Conservation (phyloP, 2,888 invertebrate species). For the Acronicta psi region DNA sequence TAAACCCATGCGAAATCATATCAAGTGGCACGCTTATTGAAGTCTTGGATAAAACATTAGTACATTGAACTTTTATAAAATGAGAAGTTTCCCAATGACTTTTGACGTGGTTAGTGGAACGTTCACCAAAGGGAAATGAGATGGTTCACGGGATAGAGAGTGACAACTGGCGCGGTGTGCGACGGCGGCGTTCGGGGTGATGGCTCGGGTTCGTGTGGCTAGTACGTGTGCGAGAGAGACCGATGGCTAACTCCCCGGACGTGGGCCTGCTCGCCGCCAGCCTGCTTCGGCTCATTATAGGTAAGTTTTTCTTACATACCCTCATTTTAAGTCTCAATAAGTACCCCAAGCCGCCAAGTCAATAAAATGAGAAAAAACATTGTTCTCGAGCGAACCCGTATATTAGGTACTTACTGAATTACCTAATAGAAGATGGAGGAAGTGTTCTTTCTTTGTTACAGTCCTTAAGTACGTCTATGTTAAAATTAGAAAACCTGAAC, state of each 20-base stretch:
- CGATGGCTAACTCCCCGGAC: constrained; percentile 90
- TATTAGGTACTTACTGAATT: too few species aligned
- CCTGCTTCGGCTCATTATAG: constrained; percentile 90
- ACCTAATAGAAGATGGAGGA: too few species aligned
- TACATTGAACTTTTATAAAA: constrained; percentile 12
- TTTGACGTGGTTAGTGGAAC: constrained; percentile 15
- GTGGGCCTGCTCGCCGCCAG: constrained; percentile 89
- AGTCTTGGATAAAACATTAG: background rate
- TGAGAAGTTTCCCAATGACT: constrained; percentile 14
- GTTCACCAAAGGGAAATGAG: constrained; percentile 15
- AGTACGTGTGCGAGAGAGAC: constrained; percentile 75
- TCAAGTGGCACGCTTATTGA: background rate
- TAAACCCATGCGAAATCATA: background rate
- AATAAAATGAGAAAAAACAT: too few species aligned
- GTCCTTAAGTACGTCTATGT: too few species aligned
- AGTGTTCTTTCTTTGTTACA: too few species aligned
- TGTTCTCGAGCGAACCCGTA: too few species aligned
- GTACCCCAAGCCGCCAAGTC: too few species aligned
- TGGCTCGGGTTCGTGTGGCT: constrained; percentile 75
- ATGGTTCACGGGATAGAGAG: constrained; percentile 18
- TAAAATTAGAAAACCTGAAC: too few species aligned
- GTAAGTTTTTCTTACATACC: constrained; percentile 77
- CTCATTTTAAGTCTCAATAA: too few species aligned
- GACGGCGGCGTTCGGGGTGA: constrained; percentile 70
- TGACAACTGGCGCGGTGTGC: constrained; percentile 39